A percentile compares a stretch with the other conserved stretches of the same genome.
phyloP scores from a whole-genome alignment of 2,797 vertebrate species.

The Emys orbicularis region DNA sequence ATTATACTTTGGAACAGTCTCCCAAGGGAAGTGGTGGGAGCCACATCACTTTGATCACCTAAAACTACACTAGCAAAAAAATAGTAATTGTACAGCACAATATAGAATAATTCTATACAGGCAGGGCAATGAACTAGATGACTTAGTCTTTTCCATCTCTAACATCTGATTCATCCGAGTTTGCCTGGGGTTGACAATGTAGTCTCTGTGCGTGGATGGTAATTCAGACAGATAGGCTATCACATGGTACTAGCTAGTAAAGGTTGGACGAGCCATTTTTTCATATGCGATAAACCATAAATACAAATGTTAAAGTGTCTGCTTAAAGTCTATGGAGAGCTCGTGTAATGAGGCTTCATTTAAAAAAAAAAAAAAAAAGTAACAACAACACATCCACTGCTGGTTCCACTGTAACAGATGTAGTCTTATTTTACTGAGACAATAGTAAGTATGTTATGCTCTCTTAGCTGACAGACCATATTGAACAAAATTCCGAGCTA shows the following conservation, averaged over 20 bases:
- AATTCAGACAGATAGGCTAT: not conserved
- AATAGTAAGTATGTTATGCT: not conserved
- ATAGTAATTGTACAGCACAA: constrained; percentile 33
- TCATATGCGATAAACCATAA: not conserved
- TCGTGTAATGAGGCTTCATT: not conserved
- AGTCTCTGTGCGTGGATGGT: not conserved
- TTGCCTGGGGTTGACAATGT: constrained; percentile 12
- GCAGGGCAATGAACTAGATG: constrained; percentile 45
- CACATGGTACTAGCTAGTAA: not conserved
- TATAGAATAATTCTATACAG: constrained; percentile 49
- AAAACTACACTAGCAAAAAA: constrained; percentile 55
- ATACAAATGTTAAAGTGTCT: not conserved
- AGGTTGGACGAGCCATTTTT: not conserved
- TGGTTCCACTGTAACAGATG: not conserved
- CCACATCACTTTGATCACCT: constrained; percentile 31
- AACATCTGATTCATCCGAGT: constrained; percentile 46
- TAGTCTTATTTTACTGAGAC: not conserved
- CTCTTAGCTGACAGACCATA: not conserved
- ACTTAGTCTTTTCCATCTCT: constrained; percentile 38
- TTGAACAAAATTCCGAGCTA: not conserved
- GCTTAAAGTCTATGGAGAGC: not conserved
- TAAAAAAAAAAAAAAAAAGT: not conserved
- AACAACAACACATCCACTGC: not conserved
- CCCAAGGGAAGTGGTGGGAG: constrained; percentile 23
- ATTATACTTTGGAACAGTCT: constrained; percentile 35